phyloP scores from a whole-genome alignment of 2,888 invertebrate genomes.

The Gryllus longicercus region DNA sequence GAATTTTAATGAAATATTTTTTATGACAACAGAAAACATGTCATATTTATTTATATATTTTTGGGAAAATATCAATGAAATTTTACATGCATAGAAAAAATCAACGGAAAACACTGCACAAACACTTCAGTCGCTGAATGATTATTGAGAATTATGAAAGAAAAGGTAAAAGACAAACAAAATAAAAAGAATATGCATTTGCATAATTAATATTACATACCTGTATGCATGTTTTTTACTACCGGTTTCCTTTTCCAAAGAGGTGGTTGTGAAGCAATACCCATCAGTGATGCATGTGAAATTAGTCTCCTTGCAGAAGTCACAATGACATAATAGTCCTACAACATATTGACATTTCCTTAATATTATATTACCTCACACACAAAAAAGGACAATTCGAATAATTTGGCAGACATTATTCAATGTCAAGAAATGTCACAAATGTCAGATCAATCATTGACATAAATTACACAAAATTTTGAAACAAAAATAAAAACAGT shows the following conservation, averaged over 20 bases:
- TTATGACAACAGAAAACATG: too few relatives aligned
- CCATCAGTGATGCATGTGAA: slow-evolving; percentile 85
- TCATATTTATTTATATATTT: too few relatives aligned
- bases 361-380: too few relatives aligned
- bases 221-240: slow-evolving; percentile 67
- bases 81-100: not conserved
- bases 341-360: slow-evolving; percentile 33
- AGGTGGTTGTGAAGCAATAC: slow-evolving; percentile 79
- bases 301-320: slow-evolving; percentile 69
- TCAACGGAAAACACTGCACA: not conserved
- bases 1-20: too few relatives aligned
- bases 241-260: slow-evolving; percentile 56
- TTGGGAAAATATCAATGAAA: too few relatives aligned
- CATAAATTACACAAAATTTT: too few relatives aligned
- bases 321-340: slow-evolving; percentile 83
- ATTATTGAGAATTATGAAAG: too few relatives aligned
- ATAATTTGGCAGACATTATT: not conserved
- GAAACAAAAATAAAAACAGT: too few relatives aligned
- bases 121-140: too few relatives aligned
- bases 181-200: too few relatives aligned
- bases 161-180: too few relatives aligned
- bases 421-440: not conserved
- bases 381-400: not conserved
- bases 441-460: not conserved
- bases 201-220: slow-evolving; percentile 54